Evolutionary conservation across 2,113 vertebrate species (phyloP).

Genomic region (Chionomys nivalis): DNA sequence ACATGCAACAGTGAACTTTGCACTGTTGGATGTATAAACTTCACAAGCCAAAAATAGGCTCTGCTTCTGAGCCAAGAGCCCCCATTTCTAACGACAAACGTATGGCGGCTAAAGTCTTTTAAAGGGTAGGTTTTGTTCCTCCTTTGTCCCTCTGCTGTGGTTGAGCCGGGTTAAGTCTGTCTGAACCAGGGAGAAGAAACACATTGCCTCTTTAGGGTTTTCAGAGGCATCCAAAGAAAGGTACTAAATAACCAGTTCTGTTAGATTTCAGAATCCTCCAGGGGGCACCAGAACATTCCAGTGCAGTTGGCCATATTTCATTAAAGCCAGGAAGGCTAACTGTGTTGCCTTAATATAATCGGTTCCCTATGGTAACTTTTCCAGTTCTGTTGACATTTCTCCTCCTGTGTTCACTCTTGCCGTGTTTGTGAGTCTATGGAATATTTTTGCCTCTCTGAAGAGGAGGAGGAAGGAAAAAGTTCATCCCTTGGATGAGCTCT

Average conservation of each 20-base stretch:
- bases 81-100: constrained; percentile 42
- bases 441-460: constrained; percentile 63
- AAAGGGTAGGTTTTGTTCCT: not conserved
- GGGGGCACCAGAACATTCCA: constrained; percentile 81
- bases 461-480: constrained; percentile 68
- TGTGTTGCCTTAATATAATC: constrained; percentile 59
- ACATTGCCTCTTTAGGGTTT: constrained; percentile 47
- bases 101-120: constrained; percentile 22
- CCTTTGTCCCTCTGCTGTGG: not conserved
- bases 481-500: constrained; percentile 71
- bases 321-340: constrained; percentile 65
- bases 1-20: constrained; percentile 23
- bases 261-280: constrained; percentile 76
- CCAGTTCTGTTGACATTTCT: constrained; percentile 44
- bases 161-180: not conserved
- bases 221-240: constrained; percentile 44
- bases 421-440: constrained; percentile 64
- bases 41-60: constrained; percentile 68
- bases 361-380: constrained; percentile 57
- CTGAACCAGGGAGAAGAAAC: constrained; percentile 44
- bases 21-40: constrained; percentile 51
- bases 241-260: constrained; percentile 53
- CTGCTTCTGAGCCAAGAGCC: constrained; percentile 38
- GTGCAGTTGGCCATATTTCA: constrained; percentile 52
- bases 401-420: constrained; percentile 38